Evolutionary conservation across 1,140 invertebrate species (phyloP), one percentile per base, ranked within the genome.

Genomic region (Propsilocerus akamusi): DNA sequence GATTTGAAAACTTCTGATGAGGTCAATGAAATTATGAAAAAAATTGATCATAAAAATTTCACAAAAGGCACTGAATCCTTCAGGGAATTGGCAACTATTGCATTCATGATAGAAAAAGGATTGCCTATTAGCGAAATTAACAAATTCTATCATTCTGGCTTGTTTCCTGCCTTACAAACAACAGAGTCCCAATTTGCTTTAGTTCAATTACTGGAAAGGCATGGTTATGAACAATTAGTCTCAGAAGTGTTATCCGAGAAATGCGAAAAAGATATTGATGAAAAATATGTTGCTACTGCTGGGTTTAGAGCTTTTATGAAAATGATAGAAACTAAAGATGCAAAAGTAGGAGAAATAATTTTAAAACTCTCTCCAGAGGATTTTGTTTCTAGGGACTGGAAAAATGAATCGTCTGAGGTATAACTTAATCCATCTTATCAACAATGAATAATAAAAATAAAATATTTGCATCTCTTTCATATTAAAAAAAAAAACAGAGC

Each of bases 221-320:
- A 83, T 64, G 85, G 86, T 2, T 76, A 86, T 57, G 81, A 80
- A 7, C 72, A 83, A 1, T 63, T 88, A 5, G 84, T 88, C 48
- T 78, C 81, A 0, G 79, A 86, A 64, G 80, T 87, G 20, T 68
- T 88, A 12, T 80, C 80, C 0, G 81, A 86, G 67, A 83, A 86
- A 62, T 66, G 68, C 0, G 77, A 78, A 4, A 75, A 73, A 10
- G 75, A 80, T 25, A 81, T 83, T 55, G 83, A 86, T 62, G 78
- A 77, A 47, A 66, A 77, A 14, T 70, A 84, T 26, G 82, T 80
- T 12, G 74, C 81, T 1, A 84, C 81, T 49, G 79, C 83, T 49
- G 85, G 84, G 7, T 86, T 88, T 61, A 75, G 77, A 56, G 84
- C 86, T 5, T 85, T 88, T 57, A 80, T 88, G 68, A 78, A 76